Conservation (phyloP, 53 echinoderm and acorn worm species). For the Actinopyga echinites region DNA sequence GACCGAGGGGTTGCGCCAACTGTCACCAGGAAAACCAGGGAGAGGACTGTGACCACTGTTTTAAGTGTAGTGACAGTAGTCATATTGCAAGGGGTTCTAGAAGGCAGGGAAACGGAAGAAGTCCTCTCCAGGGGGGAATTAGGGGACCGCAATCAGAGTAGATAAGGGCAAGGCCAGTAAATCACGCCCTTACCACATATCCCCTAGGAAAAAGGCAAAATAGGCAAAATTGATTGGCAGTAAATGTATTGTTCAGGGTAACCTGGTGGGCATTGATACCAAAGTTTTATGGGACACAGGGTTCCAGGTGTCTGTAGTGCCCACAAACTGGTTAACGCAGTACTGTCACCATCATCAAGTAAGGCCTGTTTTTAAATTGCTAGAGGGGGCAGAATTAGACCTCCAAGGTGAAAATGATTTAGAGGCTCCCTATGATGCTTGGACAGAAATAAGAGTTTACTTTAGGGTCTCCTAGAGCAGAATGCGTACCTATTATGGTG, state of each 20-base stretch:
- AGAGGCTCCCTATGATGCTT: constrained; percentile 4
- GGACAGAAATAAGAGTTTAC: constrained; percentile 13
- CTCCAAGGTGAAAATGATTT: constrained; percentile 2
- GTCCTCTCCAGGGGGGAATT: not conserved
- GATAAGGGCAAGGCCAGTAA: not conserved
- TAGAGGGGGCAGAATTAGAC: not conserved
- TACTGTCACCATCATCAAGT: not conserved
- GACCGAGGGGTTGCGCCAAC: too few relatives aligned
- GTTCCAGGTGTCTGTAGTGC: constrained; percentile 31
- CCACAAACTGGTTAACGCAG: not conserved
- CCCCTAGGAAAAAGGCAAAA: constrained; percentile 2
- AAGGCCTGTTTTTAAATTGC: not conserved
- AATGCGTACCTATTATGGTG: not conserved
- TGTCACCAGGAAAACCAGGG: not conserved
- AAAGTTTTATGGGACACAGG: constrained; percentile 45
- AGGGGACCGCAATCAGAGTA: not conserved
- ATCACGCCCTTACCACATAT: not conserved
- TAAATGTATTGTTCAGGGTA: not conserved
- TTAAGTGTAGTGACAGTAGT: not conserved
- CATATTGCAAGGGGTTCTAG: not conserved
- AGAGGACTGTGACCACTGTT: not conserved
- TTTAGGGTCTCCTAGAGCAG: not conserved
- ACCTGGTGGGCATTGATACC: not conserved
- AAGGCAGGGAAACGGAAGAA: not conserved
- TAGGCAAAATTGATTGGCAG: not conserved